These are phyloP conservation scores for Saguinus imperator DNA, from an alignment of 2,113 vertebrate genomes.

Conservation along the genomic window DNA sequence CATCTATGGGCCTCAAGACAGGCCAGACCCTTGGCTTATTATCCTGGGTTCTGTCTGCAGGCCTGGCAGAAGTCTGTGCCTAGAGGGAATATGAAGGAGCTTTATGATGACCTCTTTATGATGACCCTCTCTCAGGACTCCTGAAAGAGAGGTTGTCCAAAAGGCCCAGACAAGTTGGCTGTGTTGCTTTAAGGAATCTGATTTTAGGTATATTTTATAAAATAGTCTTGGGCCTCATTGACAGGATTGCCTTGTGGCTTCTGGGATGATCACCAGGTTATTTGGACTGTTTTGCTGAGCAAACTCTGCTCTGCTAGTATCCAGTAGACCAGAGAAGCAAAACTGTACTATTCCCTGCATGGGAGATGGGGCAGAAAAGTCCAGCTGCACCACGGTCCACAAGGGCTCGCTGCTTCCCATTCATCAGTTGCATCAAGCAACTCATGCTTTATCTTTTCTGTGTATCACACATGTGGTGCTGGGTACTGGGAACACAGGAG, in stretches of 20 bases:
- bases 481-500: not conserved
- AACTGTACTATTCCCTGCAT: no score
- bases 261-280: not conserved
- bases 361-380: no score
- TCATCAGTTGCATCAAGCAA: no score
- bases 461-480: not conserved
- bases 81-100: not conserved
- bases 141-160: not conserved
- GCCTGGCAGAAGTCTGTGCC: not conserved
- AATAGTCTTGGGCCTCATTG: not conserved
- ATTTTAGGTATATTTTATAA: not conserved
- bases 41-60: not conserved
- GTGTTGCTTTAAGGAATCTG: not conserved
- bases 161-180: not conserved
- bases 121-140: not conserved
- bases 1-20: not conserved
- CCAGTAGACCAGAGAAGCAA: not conserved
- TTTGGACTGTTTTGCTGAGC: not conserved
- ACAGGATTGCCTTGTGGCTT: not conserved
- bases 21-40: not conserved
- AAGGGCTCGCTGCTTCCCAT: no score
- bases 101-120: not conserved
- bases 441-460: not conserved
- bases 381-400: rapidly evolving
- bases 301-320: not conserved